Conservation (phyloP, 2,113 vertebrate genomes). For the Phoxinus phoxinus region DNA sequence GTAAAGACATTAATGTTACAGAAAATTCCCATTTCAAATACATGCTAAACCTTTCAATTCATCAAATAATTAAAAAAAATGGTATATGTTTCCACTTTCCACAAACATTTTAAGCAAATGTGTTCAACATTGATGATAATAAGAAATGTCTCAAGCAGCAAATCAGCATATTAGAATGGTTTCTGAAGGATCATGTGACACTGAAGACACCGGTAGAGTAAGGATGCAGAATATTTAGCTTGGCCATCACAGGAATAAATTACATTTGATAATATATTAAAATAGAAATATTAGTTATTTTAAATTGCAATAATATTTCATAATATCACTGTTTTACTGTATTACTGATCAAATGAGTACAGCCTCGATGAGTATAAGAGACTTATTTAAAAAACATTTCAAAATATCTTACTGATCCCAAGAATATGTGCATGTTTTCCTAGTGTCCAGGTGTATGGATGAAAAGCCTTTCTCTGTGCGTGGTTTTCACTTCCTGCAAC, state of each 20-base stretch:
- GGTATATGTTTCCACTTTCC: too few species aligned
- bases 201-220: neutral
- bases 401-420: too few species aligned
- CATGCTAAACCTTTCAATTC: too few species aligned
- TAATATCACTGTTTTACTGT: neutral
- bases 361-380: neutral
- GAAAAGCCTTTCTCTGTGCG: conserved; percentile 2
- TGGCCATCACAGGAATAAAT: neutral
- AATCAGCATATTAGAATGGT: too few species aligned
- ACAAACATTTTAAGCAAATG: too few species aligned
- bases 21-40: too few species aligned
- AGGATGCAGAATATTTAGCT: neutral
- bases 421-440: too few species aligned
- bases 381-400: neutral
- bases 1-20: too few species aligned
- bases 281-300: neutral
- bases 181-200: neutral
- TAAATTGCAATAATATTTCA: neutral
- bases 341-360: neutral
- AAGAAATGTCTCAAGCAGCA: too few species aligned
- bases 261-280: neutral
- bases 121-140: too few species aligned
- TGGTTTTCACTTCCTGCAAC: conserved; percentile 62
- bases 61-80: too few species aligned
- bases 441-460: neutral